Conservation (phyloP, 2,888 invertebrate species). For the Diarsia dahlii region DNA sequence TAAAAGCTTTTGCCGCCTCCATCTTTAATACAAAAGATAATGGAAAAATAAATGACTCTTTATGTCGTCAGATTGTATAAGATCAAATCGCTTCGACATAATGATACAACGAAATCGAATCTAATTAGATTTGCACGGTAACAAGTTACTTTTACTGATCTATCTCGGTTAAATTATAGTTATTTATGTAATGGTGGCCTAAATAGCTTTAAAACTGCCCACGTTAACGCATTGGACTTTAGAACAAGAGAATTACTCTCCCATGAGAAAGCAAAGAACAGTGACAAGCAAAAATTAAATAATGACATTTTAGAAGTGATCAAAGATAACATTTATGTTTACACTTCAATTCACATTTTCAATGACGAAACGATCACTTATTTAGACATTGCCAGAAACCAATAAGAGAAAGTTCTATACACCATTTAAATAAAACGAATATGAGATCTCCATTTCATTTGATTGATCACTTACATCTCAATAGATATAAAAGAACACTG, state of each 20-base stretch:
- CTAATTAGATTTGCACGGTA: conserved; percentile 56
- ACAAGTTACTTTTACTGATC: conserved; percentile 48
- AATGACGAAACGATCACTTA: conserved; percentile 19
- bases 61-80: conserved; percentile 48
- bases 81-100: conserved; percentile 33
- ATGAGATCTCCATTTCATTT: conserved; percentile 26
- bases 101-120: conserved; percentile 53
- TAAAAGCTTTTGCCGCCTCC: conserved; percentile 55
- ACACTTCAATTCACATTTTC: conserved; percentile 21
- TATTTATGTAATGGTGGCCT: conserved; percentile 47
- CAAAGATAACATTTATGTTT: conserved; percentile 4
- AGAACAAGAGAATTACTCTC: conserved; percentile 3
- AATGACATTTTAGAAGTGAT: conserved; percentile 3
- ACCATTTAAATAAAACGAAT: conserved; percentile 51
- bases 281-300: background rate
- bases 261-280: background rate
- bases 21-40: conserved; percentile 59
- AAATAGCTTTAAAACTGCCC: conserved; percentile 6
- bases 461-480: conserved; percentile 40
- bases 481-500: conserved; percentile 13
- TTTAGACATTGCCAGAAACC: conserved; percentile 13
- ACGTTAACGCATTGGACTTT: conserved; percentile 5
- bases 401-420: conserved; percentile 48
- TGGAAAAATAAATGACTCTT: conserved; percentile 59
- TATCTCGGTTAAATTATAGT: conserved; percentile 40